Percentiles rank a stretch among this genome's conserved stretches.
Conservation (phyloP, 1,140 invertebrate species). For the Hyles vespertilio region DNA sequence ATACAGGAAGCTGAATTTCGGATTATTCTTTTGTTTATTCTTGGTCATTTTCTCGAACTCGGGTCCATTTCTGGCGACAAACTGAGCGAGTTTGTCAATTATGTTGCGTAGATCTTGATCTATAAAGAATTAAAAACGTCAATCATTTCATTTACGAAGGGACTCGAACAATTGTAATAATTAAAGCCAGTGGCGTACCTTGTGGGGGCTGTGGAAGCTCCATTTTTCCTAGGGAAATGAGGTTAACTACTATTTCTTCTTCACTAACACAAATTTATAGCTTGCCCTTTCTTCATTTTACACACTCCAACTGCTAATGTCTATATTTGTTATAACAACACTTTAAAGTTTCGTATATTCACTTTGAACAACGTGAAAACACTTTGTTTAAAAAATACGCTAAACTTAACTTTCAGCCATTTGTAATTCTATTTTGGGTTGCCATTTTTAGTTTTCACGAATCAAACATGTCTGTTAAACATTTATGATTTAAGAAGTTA, state of each 20-base stretch:
- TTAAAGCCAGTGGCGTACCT: slow-evolving; percentile 27
- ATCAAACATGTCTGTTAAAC: no score
- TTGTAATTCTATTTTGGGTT: slow-evolving; percentile 18
- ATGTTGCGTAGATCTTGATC: slow-evolving; percentile 96
- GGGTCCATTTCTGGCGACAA: slow-evolving; percentile 98
- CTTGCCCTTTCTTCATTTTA: no score
- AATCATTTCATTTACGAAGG: not conserved
- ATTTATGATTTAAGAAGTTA: no score
- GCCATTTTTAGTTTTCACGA: no score
- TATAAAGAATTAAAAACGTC: slow-evolving; percentile 51
- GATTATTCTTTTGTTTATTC: slow-evolving; percentile 97
- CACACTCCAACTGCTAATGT: not conserved
- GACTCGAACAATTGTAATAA: not conserved
- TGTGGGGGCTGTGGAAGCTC: slow-evolving; percentile 60
- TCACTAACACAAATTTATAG: slow-evolving; percentile 4
- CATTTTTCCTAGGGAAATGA: slow-evolving; percentile 46
- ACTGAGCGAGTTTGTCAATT: slow-evolving; percentile 98
- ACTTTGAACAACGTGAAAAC: not conserved
- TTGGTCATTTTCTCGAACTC: slow-evolving; percentile 99
- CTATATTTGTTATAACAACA: not conserved
- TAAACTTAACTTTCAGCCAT: slow-evolving; percentile 26
- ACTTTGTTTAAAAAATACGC: not conserved
- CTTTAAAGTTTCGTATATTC: not conserved
- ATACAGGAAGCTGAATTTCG: slow-evolving; percentile 97
- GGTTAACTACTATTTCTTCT: slow-evolving; percentile 29